These are phyloP conservation scores for Andrena fulva DNA, from an alignment of 2,888 invertebrate genomes.

Conservation along the genomic window DNA sequence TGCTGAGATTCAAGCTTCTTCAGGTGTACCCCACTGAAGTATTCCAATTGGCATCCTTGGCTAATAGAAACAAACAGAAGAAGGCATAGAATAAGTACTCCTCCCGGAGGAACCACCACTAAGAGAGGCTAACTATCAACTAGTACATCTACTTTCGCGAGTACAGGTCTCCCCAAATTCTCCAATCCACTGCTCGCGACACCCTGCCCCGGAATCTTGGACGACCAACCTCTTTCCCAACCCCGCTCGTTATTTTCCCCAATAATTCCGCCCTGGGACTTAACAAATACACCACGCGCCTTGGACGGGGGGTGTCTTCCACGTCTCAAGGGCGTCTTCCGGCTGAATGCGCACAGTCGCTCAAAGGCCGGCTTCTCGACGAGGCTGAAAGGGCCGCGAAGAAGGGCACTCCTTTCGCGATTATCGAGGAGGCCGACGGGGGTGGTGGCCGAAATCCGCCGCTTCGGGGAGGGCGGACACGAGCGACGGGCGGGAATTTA, in stretches of 20 bases:
- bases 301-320: neutral
- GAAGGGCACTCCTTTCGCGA: neutral
- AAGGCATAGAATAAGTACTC: too few species aligned
- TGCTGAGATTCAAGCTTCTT: neutral
- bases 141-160: neutral
- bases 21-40: neutral
- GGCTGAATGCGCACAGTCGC: neutral
- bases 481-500: slow-evolving; percentile 39
- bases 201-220: neutral
- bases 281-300: neutral
- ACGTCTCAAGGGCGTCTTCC: neutral
- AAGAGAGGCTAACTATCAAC: neutral
- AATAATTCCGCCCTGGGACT: neutral
- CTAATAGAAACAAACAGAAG: too few species aligned
- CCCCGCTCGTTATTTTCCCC: neutral
- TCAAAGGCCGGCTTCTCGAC: neutral
- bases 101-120: too few species aligned
- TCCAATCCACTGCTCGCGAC: neutral
- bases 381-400: neutral
- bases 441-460: neutral
- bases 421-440: neutral
- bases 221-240: neutral
- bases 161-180: neutral
- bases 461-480: neutral
- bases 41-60: too few species aligned